Conservation (phyloP, 2,797 vertebrate species). For the Adrianichthys oophorus region DNA sequence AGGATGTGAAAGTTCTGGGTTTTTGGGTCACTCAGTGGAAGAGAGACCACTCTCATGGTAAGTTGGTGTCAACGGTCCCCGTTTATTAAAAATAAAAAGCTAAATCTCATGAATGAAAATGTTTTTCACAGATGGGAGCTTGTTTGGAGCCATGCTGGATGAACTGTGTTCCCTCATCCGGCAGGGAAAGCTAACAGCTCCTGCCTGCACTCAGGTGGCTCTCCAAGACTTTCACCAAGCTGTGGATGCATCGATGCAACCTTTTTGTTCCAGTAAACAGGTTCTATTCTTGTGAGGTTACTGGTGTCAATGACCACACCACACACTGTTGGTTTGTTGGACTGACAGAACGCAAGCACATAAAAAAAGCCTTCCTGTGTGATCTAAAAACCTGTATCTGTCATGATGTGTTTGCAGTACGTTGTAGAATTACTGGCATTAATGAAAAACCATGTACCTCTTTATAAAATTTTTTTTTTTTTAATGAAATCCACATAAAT, state of each 20-base stretch:
- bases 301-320: neutral
- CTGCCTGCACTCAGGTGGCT: constrained; percentile 77
- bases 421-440: constrained; percentile 9
- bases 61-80: constrained; percentile 37
- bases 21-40: constrained; percentile 97
- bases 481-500: constrained; percentile 7
- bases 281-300: constrained; percentile 85
- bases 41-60: constrained; percentile 81
- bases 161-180: constrained; percentile 82
- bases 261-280: constrained; percentile 88
- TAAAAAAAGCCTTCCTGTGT: constrained; percentile 40
- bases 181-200: constrained; percentile 80
- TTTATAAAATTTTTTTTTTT: constrained; percentile 6
- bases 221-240: constrained; percentile 83
- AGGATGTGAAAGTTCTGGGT: constrained; percentile 86
- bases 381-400: constrained; percentile 39
- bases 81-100: neutral
- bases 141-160: constrained; percentile 80
- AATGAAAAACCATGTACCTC: constrained; percentile 16
- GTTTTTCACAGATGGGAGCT: constrained; percentile 53
- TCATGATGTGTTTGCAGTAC: constrained; percentile 8
- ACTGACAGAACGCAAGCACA: neutral
- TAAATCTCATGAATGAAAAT: neutral
- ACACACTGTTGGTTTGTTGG: neutral
- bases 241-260: constrained; percentile 81